Percentiles rank a stretch among this genome's conserved stretches.
Conservation (phyloP, 2,113 vertebrate genomes). For the Dicaeum eximium region DNA sequence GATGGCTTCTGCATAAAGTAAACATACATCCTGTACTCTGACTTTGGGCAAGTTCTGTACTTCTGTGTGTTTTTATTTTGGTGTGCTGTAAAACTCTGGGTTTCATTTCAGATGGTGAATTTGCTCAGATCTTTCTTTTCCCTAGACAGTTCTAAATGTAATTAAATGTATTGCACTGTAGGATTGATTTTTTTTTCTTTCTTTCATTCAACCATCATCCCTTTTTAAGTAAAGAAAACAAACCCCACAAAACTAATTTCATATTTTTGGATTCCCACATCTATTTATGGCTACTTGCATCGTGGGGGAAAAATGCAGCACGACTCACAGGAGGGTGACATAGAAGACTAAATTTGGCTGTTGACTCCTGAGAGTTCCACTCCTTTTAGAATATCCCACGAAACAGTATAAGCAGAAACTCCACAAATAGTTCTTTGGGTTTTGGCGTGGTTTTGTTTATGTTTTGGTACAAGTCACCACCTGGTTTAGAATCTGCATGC, state of each 20-base stretch:
- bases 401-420: background rate
- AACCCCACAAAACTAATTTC: background rate
- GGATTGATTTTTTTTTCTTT: background rate
- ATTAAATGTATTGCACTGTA: background rate
- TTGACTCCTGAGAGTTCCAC: background rate
- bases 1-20: background rate
- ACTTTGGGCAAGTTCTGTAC: background rate
- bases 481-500: background rate
- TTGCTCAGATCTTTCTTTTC: background rate
- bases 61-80: background rate
- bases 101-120: background rate
- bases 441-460: background rate
- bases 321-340: background rate
- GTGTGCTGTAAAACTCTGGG: background rate
- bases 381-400: background rate
- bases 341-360: background rate
- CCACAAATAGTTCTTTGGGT: background rate
- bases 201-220: background rate
- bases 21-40: background rate
- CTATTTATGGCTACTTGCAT: conserved; percentile 18
- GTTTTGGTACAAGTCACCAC: background rate
- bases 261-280: conserved; percentile 21
- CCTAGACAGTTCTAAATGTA: background rate
- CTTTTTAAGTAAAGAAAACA: conserved; percentile 40
- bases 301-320: background rate